phyloP scores from a whole-genome alignment of 2,888 invertebrate species.

The Molanna angustata region DNA sequence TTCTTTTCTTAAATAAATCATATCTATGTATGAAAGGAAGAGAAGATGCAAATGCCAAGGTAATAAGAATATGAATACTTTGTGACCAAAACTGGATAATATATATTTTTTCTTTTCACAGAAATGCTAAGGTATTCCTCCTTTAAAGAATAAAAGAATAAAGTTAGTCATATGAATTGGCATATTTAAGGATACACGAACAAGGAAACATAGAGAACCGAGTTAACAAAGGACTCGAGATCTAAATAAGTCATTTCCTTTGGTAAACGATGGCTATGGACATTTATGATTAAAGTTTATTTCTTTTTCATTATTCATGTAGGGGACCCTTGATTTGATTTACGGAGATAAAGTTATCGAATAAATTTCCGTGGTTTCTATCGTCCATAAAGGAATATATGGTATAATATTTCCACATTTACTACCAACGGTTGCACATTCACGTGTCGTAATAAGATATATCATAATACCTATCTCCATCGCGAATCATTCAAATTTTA shows the following conservation, averaged over 20 bases:
- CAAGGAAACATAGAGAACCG: not conserved
- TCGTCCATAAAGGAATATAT: slow-evolving; percentile 6
- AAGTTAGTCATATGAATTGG: no score
- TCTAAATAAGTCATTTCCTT: slow-evolving; percentile 4
- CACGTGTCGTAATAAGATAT: slow-evolving; percentile 14
- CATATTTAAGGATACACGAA: not conserved
- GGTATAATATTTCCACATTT: slow-evolving; percentile 4
- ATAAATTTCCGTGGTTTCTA: slow-evolving; percentile 6
- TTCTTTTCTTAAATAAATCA: slow-evolving; percentile 28
- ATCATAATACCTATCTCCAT: slow-evolving; percentile 15
- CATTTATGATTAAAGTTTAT: slow-evolving; percentile 17
- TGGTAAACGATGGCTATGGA: slow-evolving; percentile 12
- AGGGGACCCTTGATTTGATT: slow-evolving; percentile 14
- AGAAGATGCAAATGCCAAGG: slow-evolving; percentile 25
- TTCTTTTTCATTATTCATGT: slow-evolving; percentile 15
- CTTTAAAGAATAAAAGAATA: no score
- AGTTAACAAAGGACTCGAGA: slow-evolving; percentile 11
- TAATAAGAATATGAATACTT: slow-evolving; percentile 15
- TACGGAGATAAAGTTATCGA: slow-evolving; percentile 17
- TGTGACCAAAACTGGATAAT: not conserved
- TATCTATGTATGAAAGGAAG: slow-evolving; percentile 18
- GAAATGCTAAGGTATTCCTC: not conserved
- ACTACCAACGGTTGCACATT: slow-evolving; percentile 13
- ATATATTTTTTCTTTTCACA: not conserved
- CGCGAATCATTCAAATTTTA: slow-evolving; percentile 21